These are phyloP conservation scores for Eucidaris tribuloides DNA, from an alignment of 35 echinoderm and acorn worm species.

Conservation along the genomic window DNA sequence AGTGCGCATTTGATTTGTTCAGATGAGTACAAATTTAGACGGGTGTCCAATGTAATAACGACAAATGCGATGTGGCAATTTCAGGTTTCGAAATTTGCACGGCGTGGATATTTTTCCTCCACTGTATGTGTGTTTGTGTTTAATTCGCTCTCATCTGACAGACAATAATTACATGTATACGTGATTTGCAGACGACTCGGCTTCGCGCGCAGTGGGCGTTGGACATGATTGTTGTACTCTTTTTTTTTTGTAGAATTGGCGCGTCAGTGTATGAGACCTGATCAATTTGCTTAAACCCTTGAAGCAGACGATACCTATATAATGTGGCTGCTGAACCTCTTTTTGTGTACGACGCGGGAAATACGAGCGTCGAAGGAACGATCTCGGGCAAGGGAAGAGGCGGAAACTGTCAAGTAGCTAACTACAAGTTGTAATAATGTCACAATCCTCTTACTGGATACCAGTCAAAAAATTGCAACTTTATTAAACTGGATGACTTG, in stretches of 20 bases:
- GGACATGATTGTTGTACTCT: not conserved
- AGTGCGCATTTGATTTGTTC: conserved; percentile 2
- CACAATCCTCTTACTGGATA: not conserved
- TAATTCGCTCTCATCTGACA: conserved; percentile 16
- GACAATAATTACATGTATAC: not conserved
- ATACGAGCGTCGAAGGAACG: conserved; percentile 12
- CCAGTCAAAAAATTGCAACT: too few relatives aligned
- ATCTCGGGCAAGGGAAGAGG: not conserved
- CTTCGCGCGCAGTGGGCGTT: not conserved
- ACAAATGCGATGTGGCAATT: not conserved
- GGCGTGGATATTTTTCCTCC: too few relatives aligned
- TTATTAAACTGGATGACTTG: too few relatives aligned
- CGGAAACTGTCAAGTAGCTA: conserved; percentile 17
- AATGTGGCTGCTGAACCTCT: not conserved
- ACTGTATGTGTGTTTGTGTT: conserved; percentile 4
- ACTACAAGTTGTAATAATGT: conserved; percentile 31
- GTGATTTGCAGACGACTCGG: not conserved
- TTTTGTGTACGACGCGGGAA: not conserved
- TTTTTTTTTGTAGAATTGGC: not conserved
- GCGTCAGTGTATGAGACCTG: conserved; percentile 13
- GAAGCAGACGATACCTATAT: conserved; percentile 5
- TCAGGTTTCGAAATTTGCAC: too few relatives aligned
- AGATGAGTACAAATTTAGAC: not conserved
- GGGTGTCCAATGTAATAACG: conserved; percentile 18
- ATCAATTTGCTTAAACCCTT: conserved; percentile 11